phyloP scores from a whole-genome alignment of 2,888 invertebrate species.

The Mythimna loreyi region DNA sequence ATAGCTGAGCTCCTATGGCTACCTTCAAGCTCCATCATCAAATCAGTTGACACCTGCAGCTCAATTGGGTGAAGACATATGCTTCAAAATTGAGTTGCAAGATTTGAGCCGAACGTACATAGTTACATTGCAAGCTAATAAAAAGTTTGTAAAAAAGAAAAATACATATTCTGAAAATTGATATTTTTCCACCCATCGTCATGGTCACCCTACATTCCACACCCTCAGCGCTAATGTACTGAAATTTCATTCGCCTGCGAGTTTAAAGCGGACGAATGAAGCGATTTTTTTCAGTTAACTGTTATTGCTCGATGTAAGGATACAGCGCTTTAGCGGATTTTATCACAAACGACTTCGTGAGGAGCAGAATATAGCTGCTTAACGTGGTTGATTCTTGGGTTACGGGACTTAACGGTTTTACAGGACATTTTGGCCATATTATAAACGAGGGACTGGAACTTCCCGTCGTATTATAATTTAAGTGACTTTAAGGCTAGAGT shows the following conservation, averaged over 20 bases:
- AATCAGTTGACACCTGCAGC: too few relatives aligned
- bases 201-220: constrained; percentile 44
- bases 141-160: background rate
- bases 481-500: too few relatives aligned
- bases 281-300: constrained; percentile 58
- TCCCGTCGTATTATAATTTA: too few relatives aligned
- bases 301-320: constrained; percentile 44
- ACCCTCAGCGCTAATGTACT: constrained; percentile 58
- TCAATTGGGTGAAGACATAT: too few relatives aligned
- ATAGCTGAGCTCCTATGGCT: too few relatives aligned
- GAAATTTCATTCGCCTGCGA: constrained; percentile 56
- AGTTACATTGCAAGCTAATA: too few relatives aligned
- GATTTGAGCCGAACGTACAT: too few relatives aligned
- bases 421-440: too few relatives aligned
- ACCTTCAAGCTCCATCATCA: too few relatives aligned
- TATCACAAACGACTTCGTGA: constrained; percentile 35
- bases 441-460: too few relatives aligned
- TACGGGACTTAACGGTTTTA: constrained; percentile 18
- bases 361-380: constrained; percentile 13
- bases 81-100: too few relatives aligned
- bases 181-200: background rate
- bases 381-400: constrained; percentile 22
- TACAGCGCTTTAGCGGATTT: constrained; percentile 47
- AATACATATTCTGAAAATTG: background rate
- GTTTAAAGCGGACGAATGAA: constrained; percentile 58